Evolutionary conservation across 2,888 invertebrate species (phyloP).

Genomic region (Apoda limacodes): DNA sequence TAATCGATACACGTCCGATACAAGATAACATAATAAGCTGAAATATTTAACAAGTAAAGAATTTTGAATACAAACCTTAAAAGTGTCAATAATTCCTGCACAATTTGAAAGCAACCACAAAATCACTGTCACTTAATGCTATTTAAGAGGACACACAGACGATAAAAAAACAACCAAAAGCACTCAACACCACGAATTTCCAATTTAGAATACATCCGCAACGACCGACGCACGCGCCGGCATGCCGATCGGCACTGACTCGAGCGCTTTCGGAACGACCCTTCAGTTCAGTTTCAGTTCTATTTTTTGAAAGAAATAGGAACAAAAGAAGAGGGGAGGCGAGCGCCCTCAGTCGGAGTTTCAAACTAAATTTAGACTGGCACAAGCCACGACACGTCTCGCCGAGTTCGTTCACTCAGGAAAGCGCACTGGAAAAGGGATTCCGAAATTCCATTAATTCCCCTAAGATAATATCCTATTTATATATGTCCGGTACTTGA

Average conservation of each 20-base stretch:
- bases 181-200: constrained; percentile 34
- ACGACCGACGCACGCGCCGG: constrained; percentile 55
- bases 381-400: constrained; percentile 43
- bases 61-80: no score
- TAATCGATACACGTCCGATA: constrained; percentile 3
- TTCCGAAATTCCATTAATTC: constrained; percentile 34
- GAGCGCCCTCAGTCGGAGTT: constrained; percentile 52
- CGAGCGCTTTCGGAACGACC: constrained; percentile 57
- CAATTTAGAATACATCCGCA: no score
- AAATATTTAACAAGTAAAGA: no score
- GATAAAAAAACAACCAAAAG: no score
- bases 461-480: constrained; percentile 33
- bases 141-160: constrained; percentile 11
- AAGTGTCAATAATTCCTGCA: no score
- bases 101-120: no score
- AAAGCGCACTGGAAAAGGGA: constrained; percentile 30
- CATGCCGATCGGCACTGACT: constrained; percentile 58
- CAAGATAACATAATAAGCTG: constrained; percentile 5
- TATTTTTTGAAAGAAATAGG: constrained; percentile 64
- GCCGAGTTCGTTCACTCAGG: constrained; percentile 59
- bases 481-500: constrained; percentile 51
- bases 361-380: constrained; percentile 44
- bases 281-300: constrained; percentile 55
- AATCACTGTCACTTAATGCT: constrained; percentile 6
- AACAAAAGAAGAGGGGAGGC: constrained; percentile 66